phyloP scores from a whole-genome alignment of 2,113 vertebrate genomes.

The Empidonax alnorum region DNA sequence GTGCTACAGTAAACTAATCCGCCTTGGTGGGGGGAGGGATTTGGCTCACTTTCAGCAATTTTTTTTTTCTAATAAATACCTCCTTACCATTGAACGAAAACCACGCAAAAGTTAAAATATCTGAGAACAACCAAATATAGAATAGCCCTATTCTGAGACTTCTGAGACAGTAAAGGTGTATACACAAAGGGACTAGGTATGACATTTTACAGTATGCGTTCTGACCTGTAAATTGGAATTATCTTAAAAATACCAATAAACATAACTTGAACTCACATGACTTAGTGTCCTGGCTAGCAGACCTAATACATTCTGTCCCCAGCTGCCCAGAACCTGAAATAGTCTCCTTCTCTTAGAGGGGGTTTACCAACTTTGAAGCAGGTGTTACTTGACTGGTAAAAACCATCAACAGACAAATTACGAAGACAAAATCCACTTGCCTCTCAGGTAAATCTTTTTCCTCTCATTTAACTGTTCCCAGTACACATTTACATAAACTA shows the following conservation, averaged over 20 bases:
- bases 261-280: background rate
- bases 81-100: background rate
- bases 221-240: background rate
- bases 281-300: background rate
- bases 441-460: background rate
- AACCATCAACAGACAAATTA: background rate
- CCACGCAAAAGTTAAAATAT: background rate
- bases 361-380: background rate
- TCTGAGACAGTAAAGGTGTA: background rate
- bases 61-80: background rate
- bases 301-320: background rate
- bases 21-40: background rate
- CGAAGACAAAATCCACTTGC: background rate
- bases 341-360: background rate
- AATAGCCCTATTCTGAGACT: background rate
- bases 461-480: background rate
- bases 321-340: background rate
- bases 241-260: background rate
- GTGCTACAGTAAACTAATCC: background rate
- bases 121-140: background rate
- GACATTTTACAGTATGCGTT: background rate
- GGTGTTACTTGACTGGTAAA: background rate
- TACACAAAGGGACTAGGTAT: background rate
- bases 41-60: background rate
- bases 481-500: background rate